Base-by-base conservation (phyloP, 1,140 invertebrate species). In the Chlorops oryzae region DNA sequence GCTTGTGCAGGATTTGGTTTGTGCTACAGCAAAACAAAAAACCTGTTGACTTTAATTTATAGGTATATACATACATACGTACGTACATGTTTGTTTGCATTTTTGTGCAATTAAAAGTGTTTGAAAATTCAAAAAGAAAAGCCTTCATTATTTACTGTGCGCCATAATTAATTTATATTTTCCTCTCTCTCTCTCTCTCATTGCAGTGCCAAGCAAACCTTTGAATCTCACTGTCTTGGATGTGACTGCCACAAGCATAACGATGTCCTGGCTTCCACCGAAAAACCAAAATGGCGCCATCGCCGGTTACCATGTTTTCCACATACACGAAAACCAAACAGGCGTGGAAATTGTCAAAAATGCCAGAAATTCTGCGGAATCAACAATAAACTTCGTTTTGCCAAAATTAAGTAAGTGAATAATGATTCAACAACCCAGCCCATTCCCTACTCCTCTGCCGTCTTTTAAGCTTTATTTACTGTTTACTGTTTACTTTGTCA, bases 181-280 rank as follows among this genome's bases (percentile, higher is more conserved):
- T 34, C n/a, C 13, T 37, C 38, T 24, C 27, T 48, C 7, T 54
- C 51, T 54, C 38, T 32, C 18, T 45, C 13, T 50, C 24, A 27
- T 78, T 77, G 12, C 77, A 88, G 88, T 88, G 73, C 88, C 88
- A 70, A 86, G 81, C 69, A 85, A 86, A 65, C 90, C 90, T 43
- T 75, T 81, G 62, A 90, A 91, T 75, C 77, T 93, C 51, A 86
- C 81, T 53, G 79, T 87, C 13, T 76, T 82, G 51, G 80, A 81
- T 68, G 83, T 90, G 35, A 85, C 84, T 45, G 80, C 88, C 51
- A 81, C 80, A 37, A 84, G 84, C 63, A 85, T 92, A 56, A 81
- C 83, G 49, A 76, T 94, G 58, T 80, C 80, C 58, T 93, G 90
- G 90, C 75, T 75, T 60, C 81, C 85, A 70, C 90, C 90, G 32